A percentile compares a stretch with the other conserved stretches of the same genome.
These are phyloP conservation scores for Nasonia vitripennis DNA, from an alignment of 1,140 invertebrate genomes.

Conservation along the genomic window DNA sequence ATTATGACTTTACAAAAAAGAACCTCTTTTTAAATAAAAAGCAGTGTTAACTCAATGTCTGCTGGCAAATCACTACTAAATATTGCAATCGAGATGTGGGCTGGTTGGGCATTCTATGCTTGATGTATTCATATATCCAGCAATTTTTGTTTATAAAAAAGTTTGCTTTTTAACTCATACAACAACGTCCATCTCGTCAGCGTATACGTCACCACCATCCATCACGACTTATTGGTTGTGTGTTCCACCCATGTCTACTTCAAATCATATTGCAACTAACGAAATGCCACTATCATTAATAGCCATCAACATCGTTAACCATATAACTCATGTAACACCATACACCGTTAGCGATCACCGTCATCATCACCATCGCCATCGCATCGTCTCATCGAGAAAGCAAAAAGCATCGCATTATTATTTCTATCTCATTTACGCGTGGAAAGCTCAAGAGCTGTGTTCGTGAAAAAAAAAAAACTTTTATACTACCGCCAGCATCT, in stretches of 20 bases:
- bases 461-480: background rate
- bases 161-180: background rate
- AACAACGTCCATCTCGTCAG: background rate
- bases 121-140: background rate
- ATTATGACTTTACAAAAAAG: too few relatives aligned
- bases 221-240: too few relatives aligned
- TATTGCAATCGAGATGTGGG: background rate
- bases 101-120: background rate
- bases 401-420: slow-evolving; percentile 13
- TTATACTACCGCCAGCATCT: background rate
- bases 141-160: background rate
- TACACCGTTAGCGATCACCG: slow-evolving; percentile 14
- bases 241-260: too few relatives aligned
- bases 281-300: background rate
- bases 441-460: slow-evolving; percentile 1
- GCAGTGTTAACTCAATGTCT: background rate
- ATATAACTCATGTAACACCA: background rate
- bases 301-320: background rate
- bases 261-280: background rate
- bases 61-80: background rate
- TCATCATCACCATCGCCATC: slow-evolving; percentile 13
- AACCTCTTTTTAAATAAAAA: background rate
- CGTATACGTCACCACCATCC: background rate
- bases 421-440: background rate
- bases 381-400: background rate